phyloP scores from a whole-genome alignment of 1,140 invertebrate species.

The Ceratina japonica region DNA sequence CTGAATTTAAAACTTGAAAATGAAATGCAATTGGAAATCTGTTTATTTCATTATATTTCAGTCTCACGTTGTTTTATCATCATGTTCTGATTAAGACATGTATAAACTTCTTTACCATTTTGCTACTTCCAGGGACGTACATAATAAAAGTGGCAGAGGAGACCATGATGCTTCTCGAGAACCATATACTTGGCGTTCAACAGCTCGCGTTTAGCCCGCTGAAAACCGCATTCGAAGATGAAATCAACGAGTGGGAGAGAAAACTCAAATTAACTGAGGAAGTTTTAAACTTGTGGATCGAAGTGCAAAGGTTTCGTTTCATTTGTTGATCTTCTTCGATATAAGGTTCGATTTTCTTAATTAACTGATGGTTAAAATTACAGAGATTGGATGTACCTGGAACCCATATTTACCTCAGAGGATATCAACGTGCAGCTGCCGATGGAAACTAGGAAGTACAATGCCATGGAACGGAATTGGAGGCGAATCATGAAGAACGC shows the following conservation, averaged over 20 bases:
- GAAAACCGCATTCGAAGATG: slow-evolving; percentile 87
- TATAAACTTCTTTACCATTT: not conserved
- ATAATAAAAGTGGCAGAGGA: slow-evolving; percentile 88
- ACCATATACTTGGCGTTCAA: slow-evolving; percentile 86
- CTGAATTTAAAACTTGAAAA: no score
- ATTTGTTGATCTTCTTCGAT: no score
- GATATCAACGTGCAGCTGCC: slow-evolving; percentile 89
- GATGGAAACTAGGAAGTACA: slow-evolving; percentile 87
- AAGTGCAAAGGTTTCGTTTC: slow-evolving; percentile 83
- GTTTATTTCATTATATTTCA: not conserved
- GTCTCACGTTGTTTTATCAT: no score
- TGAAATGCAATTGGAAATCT: not conserved
- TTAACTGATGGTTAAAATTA: slow-evolving; percentile 7
- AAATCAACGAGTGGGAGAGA: slow-evolving; percentile 85
- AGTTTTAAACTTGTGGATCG: slow-evolving; percentile 86
- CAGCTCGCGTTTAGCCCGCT: slow-evolving; percentile 88
- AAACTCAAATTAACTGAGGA: slow-evolving; percentile 84
- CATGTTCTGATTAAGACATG: not conserved
- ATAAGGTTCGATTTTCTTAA: not conserved
- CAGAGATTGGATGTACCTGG: slow-evolving; percentile 91
- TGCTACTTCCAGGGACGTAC: slow-evolving; percentile 81
- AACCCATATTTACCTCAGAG: slow-evolving; percentile 91
- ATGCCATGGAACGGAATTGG: slow-evolving; percentile 88
- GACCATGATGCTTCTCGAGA: slow-evolving; percentile 85
- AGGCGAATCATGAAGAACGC: slow-evolving; percentile 86